Evolutionary conservation across 2,888 invertebrate genomes (phyloP), one percentile per base, ranked within the genome.

Genomic region (Zygothrica quintamaculata): DNA sequence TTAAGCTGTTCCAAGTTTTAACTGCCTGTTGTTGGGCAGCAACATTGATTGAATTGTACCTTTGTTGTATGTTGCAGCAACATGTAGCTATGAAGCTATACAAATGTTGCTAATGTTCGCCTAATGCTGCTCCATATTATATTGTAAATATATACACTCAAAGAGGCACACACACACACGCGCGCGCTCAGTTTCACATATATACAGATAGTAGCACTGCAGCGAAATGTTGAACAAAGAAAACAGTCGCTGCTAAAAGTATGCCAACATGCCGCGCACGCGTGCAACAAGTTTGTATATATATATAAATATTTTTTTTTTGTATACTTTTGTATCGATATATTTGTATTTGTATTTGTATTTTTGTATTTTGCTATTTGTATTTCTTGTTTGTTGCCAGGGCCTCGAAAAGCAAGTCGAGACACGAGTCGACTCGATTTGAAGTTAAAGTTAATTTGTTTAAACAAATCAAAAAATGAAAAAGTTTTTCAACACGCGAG

Each of bases 231-330:
- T 74, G 61, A 80, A 85, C 84, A 85, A 80, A 84, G 86, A 62
- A 76, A 73, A 84, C 80, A 84, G 84, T 80, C 57, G 33, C 56
- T 60, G 60, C 65, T 60, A 84, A 64, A 80, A 64, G 80, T 77
- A 84, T 67, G 86, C 84, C 77, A 76, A 68, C 72, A 66, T 55
- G 79, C 82, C 78, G 60, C 72, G 72, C 72, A 53, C 43, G 66
- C 74, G 74, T 69, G 77, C 84, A 80, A 65, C 77, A 74, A 79
- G 68, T 79, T 65, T 59, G 18, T 22, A 15, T 13, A 46, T 8
- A 18, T 60, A 15, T 48, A n/a, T n/a, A n/a, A n/a, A n/a, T n/a
- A n/a, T n/a, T n/a, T n/a, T n/a, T n/a, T n/a, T n/a, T n/a, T n/a
- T n/a, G n/a, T n/a, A n/a, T n/a, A n/a, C n/a, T n/a, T n/a, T n/a